Evolutionary conservation across 2,888 invertebrate species (phyloP), one percentile per base, ranked within the genome.

Genomic region (Siphonodentalium dalli): DNA sequence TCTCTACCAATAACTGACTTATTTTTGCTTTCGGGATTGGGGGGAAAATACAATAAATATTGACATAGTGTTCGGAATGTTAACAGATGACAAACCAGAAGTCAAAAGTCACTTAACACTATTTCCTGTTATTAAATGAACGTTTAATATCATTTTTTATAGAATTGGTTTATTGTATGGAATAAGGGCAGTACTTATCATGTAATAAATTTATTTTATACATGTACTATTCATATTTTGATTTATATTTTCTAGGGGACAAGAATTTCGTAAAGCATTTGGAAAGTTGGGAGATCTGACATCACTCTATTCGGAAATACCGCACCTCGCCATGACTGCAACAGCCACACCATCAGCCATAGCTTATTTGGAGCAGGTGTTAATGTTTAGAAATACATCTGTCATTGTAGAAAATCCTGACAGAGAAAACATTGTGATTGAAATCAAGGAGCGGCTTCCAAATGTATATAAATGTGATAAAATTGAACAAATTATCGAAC

Each of bases 291-390:
- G 33, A 18, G 53, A 63, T n/a, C 31, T 63, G 27, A 42, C 39
- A n/a, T 45, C 42, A 15, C 8, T 56, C 1, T 58, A 52, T 24
- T 41, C 44, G 9, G 26, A 47, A 15, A 34, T 35, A 26, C 23
- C 40, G 1, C 54, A 57, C 39, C 23, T 62, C 3, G 60, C 58
- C 8, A 23, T 59, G 18, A 66, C 66, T 33, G 60, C 63, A 26
- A 65, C 63, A 43, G 54, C 63, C 4, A 58, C 63, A 15, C 49
- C 51, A 24, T 23, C 40, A 24, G 51, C 57, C 5, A 52, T 58
- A 8, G 37, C 42, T 33, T 42, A 56, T 20, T 40, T 63, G 6
- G 21, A 15, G 8, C 28, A 43, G 9, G 42, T 35, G 9, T 48
- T 61, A 13, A 39, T 55, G 9, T 40, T 55, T 29, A 44, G 40